A percentile compares a stretch with the other conserved stretches of the same genome.
These are phyloP conservation scores for Ciconia stormi DNA, from an alignment of 2,113 vertebrate species.

Conservation along the genomic window DNA sequence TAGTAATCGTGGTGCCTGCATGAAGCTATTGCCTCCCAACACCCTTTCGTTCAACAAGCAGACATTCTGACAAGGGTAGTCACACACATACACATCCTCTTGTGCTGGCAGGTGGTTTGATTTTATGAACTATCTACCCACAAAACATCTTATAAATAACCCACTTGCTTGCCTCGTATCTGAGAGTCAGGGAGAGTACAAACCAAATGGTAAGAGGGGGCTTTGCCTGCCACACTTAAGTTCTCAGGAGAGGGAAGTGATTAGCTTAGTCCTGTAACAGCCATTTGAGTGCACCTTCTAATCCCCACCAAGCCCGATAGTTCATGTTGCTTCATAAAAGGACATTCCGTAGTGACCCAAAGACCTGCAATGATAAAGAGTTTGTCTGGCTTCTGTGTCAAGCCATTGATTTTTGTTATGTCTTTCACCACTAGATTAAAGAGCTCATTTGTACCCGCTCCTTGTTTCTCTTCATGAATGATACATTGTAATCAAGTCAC, in stretches of 20 bases:
- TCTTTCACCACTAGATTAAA: constrained; percentile 14
- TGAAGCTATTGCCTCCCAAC: not conserved
- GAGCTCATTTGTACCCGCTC: not conserved
- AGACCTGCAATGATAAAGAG: not conserved
- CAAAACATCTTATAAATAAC: not conserved
- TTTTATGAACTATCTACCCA: not conserved
- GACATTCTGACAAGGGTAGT: not conserved
- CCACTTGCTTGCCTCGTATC: not conserved
- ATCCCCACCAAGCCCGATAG: not conserved
- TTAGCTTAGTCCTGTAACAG: not conserved
- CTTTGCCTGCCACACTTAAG: not conserved
- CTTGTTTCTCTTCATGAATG: constrained; percentile 6
- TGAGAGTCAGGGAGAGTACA: not conserved
- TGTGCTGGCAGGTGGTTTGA: not conserved
- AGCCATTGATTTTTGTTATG: constrained; percentile 4
- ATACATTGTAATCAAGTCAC: constrained; percentile 20
- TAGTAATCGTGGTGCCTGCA: not conserved
- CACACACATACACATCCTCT: not conserved
- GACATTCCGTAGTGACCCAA: not conserved
- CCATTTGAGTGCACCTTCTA: not conserved
- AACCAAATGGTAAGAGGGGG: not conserved
- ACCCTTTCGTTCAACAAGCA: not conserved
- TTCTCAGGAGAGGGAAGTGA: not conserved
- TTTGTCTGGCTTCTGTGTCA: not conserved
- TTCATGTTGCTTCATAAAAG: not conserved